Evolutionary conservation across 2,888 invertebrate species (phyloP), one percentile per base, ranked within the genome.

Genomic region (Calephelis perditalis): DNA sequence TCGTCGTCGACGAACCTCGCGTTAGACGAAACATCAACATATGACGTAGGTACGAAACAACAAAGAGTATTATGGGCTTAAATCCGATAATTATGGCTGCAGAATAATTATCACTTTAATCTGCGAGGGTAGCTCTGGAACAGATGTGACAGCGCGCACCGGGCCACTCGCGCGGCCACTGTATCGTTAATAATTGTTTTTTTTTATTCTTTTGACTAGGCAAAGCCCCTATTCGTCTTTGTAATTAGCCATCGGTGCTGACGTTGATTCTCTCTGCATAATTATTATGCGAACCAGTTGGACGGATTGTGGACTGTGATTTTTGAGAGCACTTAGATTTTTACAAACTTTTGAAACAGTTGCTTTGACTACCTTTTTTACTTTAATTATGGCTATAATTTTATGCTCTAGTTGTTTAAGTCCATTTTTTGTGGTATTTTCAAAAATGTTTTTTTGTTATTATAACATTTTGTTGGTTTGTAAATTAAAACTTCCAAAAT

Each of bases 71-170:
- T 75, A 74, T 74, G 73, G 72, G 72, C 74, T 76, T 73, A 86
- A 88, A 89, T 86, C 87, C 85, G 83, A 82, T 90, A 89, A 90
- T 90, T 89, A 90, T 80, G 73, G 73, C 82, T 74, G 73, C 79
- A 77, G 82, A 87, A 87, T 89, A 90, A 89, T 89, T 88, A 89
- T 86, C 86, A 83, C 78, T 78, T 69, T 87, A 89, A 90, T 90
- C 89, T 88, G 75, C 75, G 73, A 78, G 79, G 84, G 78, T 77
- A 70, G 74, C 65, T 65, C 11, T 54, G 52, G 82, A 84, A 86
- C 89, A 90, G 89, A 90, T 90, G 89, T 79, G 88, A 78, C 86
- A 76, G 60, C 63, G 74, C 70, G 72, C 89, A 88, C 87, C 88
- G 86, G 88, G 88, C 88, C 86, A 81, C 87, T 87, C 83, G 70